phyloP scores from a whole-genome alignment of 2,888 invertebrate genomes.

The Monopis laevigella region DNA sequence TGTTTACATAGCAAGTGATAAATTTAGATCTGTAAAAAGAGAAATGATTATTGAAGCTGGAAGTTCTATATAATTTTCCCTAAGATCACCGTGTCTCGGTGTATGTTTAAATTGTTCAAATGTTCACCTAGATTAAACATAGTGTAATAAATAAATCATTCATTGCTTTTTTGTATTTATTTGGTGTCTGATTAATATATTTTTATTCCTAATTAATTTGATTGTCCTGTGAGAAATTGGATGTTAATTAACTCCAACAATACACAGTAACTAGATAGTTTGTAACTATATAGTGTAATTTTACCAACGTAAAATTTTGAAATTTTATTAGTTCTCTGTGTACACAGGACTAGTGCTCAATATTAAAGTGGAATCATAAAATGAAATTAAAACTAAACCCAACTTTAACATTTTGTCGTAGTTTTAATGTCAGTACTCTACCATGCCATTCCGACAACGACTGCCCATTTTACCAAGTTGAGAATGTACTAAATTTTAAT shows the following conservation, averaged over 20 bases:
- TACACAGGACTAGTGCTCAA: neutral
- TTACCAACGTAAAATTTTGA: no score
- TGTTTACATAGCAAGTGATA: neutral
- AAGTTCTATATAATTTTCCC: neutral
- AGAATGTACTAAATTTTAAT: conserved; percentile 1
- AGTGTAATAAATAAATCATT: no score
- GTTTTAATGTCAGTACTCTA: conserved; percentile 1
- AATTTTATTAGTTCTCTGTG: neutral
- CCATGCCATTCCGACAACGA: neutral
- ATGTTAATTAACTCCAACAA: no score
- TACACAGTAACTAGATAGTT: no score
- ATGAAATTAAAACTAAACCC: neutral
- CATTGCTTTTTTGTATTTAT: no score
- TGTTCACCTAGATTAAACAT: no score
- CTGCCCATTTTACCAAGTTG: neutral
- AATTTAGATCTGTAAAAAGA: neutral
- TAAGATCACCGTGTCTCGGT: no score
- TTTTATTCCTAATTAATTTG: no score
- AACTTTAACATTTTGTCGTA: conserved; percentile 1
- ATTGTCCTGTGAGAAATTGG: no score
- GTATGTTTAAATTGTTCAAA: no score
- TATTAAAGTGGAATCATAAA: neutral
- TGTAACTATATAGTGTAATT: no score
- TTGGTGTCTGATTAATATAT: no score
- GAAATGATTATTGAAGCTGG: conserved; percentile 2